Base-by-base conservation (phyloP, 1,140 invertebrate species). In the Babylonia areolata region DNA sequence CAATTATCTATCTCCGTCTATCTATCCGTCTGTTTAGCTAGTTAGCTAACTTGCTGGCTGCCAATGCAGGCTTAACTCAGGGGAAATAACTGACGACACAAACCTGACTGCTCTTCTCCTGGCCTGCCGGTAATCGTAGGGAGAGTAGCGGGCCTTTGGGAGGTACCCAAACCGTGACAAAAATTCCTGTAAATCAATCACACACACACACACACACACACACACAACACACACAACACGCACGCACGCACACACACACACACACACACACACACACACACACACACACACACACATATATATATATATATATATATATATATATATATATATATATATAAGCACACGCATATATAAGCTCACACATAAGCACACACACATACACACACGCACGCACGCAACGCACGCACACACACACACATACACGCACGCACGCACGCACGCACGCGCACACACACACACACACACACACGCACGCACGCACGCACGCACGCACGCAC, bases 201-300 rank as follows among this genome's bases (percentile, higher is more conserved):
- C 58, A 64, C 58, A 64, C 58, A 64, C 58, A 28, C 58, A 64
- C 58, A 64, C 58, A 28, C 58, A 64, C 58, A 64, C 58, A 64
- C 58, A 64, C 58, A 64, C 58, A 64, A 64, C 58, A 64, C 58
- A 64, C 58, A 64, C 58, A 64, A 23, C 58, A 64, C 58, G 23
- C 58, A 64, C 58, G 23, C 58, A 64, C 58, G 20, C 58, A 28
- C 58, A 28, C 58, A 28, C 58, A 28, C 58, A 64, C 58, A 28
- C 58, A 64, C 58, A 64, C 58, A 64, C 58, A 28, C 58, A 64
- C 58, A 28, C 58, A 64, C 58, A 64, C 58, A 28, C 17, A 64
- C 58, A 64, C 58, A 28, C 58, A 64, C 58, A 64, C 58, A 28
- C 58, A 64, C 58, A 64, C 58, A 28, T 20, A 64, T 20, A 64